A percentile compares a stretch with the other conserved stretches of the same genome.
These are phyloP conservation scores for Scarus forsteni DNA, from an alignment of 2,797 vertebrate genomes.

Conservation along the genomic window DNA sequence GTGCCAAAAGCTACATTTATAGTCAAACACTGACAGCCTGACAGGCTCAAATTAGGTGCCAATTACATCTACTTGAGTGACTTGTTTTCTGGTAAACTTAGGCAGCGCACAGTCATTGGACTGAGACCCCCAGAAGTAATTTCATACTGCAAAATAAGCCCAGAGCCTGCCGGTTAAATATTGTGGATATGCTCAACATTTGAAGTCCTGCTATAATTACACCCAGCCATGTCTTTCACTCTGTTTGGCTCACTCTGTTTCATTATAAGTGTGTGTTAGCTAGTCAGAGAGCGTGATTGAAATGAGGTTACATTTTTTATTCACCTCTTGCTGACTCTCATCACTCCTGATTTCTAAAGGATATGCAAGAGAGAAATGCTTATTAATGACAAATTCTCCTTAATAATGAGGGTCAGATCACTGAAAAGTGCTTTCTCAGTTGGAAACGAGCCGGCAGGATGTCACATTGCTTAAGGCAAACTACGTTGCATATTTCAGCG, in stretches of 20 bases:
- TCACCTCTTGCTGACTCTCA: conserved; percentile 35
- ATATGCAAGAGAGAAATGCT: conserved; percentile 50
- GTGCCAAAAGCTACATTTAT: conserved; percentile 55
- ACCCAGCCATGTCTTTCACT: conserved; percentile 11
- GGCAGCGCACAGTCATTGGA: conserved; percentile 74
- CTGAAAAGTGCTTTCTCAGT: conserved; percentile 59
- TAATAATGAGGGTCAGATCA: conserved; percentile 62
- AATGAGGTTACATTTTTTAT: conserved; percentile 40
- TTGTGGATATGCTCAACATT: conserved; percentile 51
- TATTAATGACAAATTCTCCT: conserved; percentile 57
- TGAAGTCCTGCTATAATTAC: conserved; percentile 53
- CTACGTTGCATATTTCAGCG: conserved; percentile 41
- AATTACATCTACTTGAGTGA: conserved; percentile 74
- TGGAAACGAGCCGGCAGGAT: conserved; percentile 39
- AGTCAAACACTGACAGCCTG: conserved; percentile 64
- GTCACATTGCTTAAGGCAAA: conserved; percentile 48
- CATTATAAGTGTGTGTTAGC: conserved; percentile 25
- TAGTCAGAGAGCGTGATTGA: conserved; percentile 38
- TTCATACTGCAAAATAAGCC: conserved; percentile 65
- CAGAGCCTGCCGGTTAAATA: conserved; percentile 44
- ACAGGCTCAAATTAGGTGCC: conserved; percentile 79
- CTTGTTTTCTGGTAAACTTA: conserved; percentile 73
- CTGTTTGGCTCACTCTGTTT: conserved; percentile 23
- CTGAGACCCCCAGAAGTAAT: conserved; percentile 79
- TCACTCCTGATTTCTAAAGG: conserved; percentile 51